Evolutionary conservation across 2,797 vertebrate species (phyloP).

Genomic region (Sciaenops ocellatus): DNA sequence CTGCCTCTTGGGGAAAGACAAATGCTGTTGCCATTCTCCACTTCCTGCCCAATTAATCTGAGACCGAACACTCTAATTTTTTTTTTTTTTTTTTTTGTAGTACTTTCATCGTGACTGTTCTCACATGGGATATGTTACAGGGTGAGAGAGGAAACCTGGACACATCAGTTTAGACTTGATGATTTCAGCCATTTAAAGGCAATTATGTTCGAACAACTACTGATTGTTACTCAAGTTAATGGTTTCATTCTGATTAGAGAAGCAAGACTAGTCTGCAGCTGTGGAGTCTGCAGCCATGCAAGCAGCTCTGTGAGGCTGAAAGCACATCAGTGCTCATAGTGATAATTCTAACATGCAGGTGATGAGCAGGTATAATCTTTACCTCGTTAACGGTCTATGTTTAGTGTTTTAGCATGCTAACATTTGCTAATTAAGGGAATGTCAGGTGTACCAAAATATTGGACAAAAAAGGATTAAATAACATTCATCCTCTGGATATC

Average conservation of each 20-base stretch:
- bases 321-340: neutral
- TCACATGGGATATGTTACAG: slow-evolving; percentile 6
- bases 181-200: slow-evolving; percentile 20
- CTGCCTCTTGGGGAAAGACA: slow-evolving; percentile 59
- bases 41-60: slow-evolving; percentile 70
- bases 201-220: neutral
- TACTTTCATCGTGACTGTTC: slow-evolving; percentile 28
- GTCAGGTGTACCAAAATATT: neutral
- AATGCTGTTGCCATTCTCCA: slow-evolving; percentile 62
- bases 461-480: neutral
- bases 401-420: neutral
- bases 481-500: neutral
- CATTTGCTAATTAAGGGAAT: slow-evolving; percentile 6
- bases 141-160: slow-evolving; percentile 1
- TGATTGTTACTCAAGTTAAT: slow-evolving; percentile 1
- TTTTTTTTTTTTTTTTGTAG: slow-evolving; percentile 22
- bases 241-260: neutral
- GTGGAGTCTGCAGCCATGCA: neutral
- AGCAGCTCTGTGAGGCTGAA: neutral
- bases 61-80: slow-evolving; percentile 33
- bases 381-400: neutral
- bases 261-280: neutral
- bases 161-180: slow-evolving; percentile 8
- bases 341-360: neutral
- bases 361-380: neutral